Percentiles rank a stretch among this genome's conserved stretches.
Evolutionary conservation across 2,888 invertebrate species (phyloP).

Genomic region (Choreutis nemorana): DNA sequence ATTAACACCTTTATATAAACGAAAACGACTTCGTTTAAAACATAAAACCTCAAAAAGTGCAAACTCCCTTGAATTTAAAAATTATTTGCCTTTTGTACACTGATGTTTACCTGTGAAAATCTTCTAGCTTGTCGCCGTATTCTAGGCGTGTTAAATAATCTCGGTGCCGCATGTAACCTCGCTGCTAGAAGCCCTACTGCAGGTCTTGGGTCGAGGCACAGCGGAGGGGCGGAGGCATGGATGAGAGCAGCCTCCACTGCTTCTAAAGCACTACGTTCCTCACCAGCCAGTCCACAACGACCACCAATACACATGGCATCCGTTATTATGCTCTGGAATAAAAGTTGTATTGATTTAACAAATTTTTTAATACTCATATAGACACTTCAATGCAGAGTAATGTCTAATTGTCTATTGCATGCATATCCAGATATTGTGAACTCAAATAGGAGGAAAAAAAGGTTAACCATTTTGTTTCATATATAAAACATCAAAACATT

Average conservation of each 20-base stretch:
- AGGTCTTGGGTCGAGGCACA: constrained; percentile 90
- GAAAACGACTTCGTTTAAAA: no score
- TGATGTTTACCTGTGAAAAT: constrained; percentile 73
- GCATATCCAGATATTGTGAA: no score
- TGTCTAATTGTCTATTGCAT: no score
- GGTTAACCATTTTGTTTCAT: no score
- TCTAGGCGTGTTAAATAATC: constrained; percentile 77
- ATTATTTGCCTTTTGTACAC: not conserved
- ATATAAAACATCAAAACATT: no score
- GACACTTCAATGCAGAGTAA: not conserved
- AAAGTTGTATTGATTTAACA: not conserved
- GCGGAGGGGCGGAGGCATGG: constrained; percentile 83
- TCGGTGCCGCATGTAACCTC: constrained; percentile 75
- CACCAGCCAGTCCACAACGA: constrained; percentile 71
- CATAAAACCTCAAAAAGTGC: not conserved
- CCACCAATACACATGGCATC: constrained; percentile 70
- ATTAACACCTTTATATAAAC: no score
- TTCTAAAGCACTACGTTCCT: constrained; percentile 72
- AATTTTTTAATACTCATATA: not conserved
- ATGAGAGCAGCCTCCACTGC: constrained; percentile 85
- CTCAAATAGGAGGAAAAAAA: no score
- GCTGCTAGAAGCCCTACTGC: constrained; percentile 80
- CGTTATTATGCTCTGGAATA: constrained; percentile 66
- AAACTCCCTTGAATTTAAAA: not conserved
- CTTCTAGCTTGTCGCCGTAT: constrained; percentile 78